Conservation (phyloP, 2,113 vertebrate genomes). For the Stigmatopora argus region DNA sequence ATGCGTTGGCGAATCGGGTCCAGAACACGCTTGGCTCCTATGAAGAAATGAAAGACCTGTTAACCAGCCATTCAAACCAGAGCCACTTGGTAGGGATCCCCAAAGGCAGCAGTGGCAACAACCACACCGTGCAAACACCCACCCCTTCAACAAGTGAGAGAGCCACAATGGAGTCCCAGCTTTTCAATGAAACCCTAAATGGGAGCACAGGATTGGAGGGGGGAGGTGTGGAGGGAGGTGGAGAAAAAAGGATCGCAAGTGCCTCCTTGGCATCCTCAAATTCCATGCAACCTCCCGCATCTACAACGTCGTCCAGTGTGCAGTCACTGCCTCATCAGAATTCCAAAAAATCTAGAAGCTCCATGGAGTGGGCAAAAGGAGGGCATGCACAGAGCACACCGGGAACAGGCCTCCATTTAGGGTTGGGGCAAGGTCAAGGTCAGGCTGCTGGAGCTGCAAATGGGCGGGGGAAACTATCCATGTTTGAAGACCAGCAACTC, state of each 20-base stretch:
- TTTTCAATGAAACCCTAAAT: constrained; percentile 72
- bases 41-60: constrained; percentile 92
- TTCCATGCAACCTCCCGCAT: constrained; percentile 57
- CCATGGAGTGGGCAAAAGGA: constrained; percentile 80
- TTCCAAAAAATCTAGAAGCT: constrained; percentile 76
- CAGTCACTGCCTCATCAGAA: no score
- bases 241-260: constrained; percentile 42
- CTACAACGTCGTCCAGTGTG: constrained; percentile 35
- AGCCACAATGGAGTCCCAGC: constrained; percentile 58
- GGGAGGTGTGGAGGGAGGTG: constrained; percentile 24
- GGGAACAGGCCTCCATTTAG: constrained; percentile 51
- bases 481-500: constrained; percentile 75
- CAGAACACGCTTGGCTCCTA: constrained; percentile 93
- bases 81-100: constrained; percentile 96
- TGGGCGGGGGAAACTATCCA: constrained; percentile 74
- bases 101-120: constrained; percentile 60
- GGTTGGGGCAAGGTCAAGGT: constrained; percentile 67
- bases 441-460: constrained; percentile 55
- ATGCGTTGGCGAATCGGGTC: constrained; percentile 89
- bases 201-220: constrained; percentile 30
- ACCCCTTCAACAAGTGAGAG: constrained; percentile 54
- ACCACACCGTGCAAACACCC: constrained; percentile 77
- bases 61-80: constrained; percentile 93
- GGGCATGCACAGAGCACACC: constrained; percentile 66
- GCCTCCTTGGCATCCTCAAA: constrained; percentile 61